phyloP scores from a whole-genome alignment of 1,140 invertebrate genomes.

The Aphelenchoides avenae region DNA sequence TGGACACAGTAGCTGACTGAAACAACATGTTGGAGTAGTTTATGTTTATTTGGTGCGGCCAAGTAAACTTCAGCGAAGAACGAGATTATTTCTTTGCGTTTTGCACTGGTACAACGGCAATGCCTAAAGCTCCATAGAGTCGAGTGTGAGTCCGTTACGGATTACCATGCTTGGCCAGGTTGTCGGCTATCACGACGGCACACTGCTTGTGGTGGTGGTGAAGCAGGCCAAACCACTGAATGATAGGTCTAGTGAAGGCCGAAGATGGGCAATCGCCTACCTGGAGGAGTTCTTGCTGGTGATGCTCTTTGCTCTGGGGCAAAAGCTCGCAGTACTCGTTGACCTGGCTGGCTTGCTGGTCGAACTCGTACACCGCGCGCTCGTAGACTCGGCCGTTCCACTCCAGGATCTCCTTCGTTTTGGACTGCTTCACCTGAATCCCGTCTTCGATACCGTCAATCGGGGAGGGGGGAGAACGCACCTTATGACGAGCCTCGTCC shows the following conservation, averaged over 20 bases:
- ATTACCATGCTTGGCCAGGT: too few species aligned
- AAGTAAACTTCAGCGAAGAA: too few species aligned
- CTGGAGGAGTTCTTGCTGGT: slow-evolving; percentile 18
- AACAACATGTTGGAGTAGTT: too few species aligned
- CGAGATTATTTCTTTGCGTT: too few species aligned
- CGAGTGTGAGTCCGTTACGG: too few species aligned
- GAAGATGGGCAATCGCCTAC: neutral
- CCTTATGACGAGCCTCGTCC: slow-evolving; percentile 21
- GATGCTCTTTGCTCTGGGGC: neutral
- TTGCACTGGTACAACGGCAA: too few species aligned
- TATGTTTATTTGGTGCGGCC: too few species aligned
- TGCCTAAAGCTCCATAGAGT: too few species aligned
- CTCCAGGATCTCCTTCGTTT: slow-evolving; percentile 15
- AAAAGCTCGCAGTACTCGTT: slow-evolving; percentile 11
- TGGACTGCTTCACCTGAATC: slow-evolving; percentile 17
- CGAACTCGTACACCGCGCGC: slow-evolving; percentile 21
- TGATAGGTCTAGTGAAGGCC: neutral
- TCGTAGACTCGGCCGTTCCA: slow-evolving; percentile 17
- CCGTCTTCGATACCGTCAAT: too few species aligned
- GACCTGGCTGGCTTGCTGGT: slow-evolving; percentile 16
- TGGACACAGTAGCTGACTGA: too few species aligned
- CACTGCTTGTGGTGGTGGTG: slow-evolving; percentile 6
- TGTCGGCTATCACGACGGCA: neutral
- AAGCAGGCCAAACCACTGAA: slow-evolving; percentile 15
- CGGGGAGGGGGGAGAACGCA: neutral